Base-by-base conservation (phyloP, 2,888 invertebrate species). In the Latheticus oryzae region DNA sequence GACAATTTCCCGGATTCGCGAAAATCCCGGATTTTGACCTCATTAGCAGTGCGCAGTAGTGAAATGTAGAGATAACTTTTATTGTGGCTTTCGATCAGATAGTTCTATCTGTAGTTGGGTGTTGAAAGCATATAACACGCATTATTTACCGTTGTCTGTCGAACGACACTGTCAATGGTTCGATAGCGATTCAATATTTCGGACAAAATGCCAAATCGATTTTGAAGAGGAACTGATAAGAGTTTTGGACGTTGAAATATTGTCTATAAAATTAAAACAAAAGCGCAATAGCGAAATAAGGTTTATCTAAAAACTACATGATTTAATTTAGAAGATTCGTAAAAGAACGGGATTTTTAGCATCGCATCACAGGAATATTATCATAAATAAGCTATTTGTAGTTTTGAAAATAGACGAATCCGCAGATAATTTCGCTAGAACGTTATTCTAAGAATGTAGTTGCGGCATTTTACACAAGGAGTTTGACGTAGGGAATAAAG, bases 31-130 rank as follows among this genome's bases (percentile, higher is more conserved):
- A 43, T 43, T 43, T 43, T 26, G 45, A 45, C 45, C 45, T 45
- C 45, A 45, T 45, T 45, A 45, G 45, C 23, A 45, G 32, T 45
- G 45, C 45, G 45, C 45, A 45, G 45, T 33, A 32, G 32, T 45
- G 28, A 45, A 45, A 45, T 30, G 45, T 45, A 15, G 15, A 26
- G 30, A 45, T 45, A 45, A 32, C 45, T 45, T 45, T 45, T 30
- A 40, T 23, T 19, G 7, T 11, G 21, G 19, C 45, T 26, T 45
- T 30, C 45, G 45, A 45, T 45, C 45, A 21, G 45, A 45, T 45
- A 45, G 30, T 45, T 45, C 12, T 42, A 26, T 40, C 40, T 24
- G 15, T 35, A 9, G 12, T 21, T 7, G 13, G 16, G 13, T 21
- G 38, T 23, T 21, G 38, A 21, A 38, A 38, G 38, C 23, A 9